Conservation (phyloP, 2,113 vertebrate species). For the Hippoglossus stenolepis region DNA sequence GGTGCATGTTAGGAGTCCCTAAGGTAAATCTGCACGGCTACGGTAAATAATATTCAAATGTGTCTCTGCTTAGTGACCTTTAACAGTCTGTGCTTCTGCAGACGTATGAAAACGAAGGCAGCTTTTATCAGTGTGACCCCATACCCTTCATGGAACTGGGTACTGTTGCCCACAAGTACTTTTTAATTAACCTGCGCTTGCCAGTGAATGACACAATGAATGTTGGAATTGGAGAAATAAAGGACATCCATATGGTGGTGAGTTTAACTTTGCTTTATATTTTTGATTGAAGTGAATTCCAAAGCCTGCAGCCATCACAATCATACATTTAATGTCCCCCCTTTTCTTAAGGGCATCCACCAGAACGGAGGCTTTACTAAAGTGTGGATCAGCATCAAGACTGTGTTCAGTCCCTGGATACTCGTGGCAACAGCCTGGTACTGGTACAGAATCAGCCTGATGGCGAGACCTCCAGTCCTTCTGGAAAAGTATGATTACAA, state of each 20-base stretch:
- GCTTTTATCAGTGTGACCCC: slow-evolving; percentile 52
- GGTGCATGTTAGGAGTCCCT: slow-evolving; percentile 26
- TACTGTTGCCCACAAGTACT: slow-evolving; percentile 53
- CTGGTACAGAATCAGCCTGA: slow-evolving; percentile 50
- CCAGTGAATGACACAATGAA: slow-evolving; percentile 60
- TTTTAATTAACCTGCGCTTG: slow-evolving; percentile 52
- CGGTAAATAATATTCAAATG: not conserved
- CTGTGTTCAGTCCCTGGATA: slow-evolving; percentile 43
- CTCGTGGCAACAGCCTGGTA: slow-evolving; percentile 38
- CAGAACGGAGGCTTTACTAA: slow-evolving; percentile 64
- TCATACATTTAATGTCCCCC: not conserved
- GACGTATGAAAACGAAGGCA: slow-evolving; percentile 51
- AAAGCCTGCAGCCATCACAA: not conserved
- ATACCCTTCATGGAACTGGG: slow-evolving; percentile 54
- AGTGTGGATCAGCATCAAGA: slow-evolving; percentile 60
- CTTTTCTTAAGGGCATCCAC: slow-evolving; percentile 46
- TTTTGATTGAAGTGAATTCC: not conserved
- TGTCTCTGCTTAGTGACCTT: not conserved
- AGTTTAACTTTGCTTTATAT: not conserved
- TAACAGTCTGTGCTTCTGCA: slow-evolving; percentile 4
- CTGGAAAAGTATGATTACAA: slow-evolving; percentile 50
- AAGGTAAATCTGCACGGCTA: slow-evolving; percentile 37
- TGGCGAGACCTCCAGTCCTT: slow-evolving; percentile 47
- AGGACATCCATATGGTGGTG: slow-evolving; percentile 59
- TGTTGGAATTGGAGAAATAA: slow-evolving; percentile 51